Evolutionary conservation across 2,888 invertebrate species (phyloP), one percentile per base, ranked within the genome.

Genomic region (Cheilosia scutellata): DNA sequence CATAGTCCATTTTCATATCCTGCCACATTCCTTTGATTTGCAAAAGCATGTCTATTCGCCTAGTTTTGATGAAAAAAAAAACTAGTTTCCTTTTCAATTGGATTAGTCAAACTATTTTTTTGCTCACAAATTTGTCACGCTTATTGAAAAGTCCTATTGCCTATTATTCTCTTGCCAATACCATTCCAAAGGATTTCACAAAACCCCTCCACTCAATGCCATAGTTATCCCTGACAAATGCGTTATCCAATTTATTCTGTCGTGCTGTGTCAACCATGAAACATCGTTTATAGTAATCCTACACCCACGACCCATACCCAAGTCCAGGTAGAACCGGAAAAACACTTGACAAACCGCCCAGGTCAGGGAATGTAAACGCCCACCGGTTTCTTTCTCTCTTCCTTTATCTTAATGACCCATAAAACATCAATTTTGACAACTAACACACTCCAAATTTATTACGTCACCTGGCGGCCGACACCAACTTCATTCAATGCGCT

Each of bases 361-460:
- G 44, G 44, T 57, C 44, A 55, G 27, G 33, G 25, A 40, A 51
- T 60, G 51, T 62, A 68, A 33, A 62, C 77, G 44, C 78, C 78
- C 33, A 79, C 58, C 5, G 7, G n/a, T 62, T 37, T 37, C 37
- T 37, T 37, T 37, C 37, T 37, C 37, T 62, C 42, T 44, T 62
- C 42, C 29, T 47, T 47, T 63, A 9, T 11, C 27, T 57, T 31
- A 63, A 82, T 82, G 42, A 70, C 49, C 63, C 70, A 71, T 63
- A 65, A 63, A 82, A 70, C 82, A 71, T 63, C 29, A 51, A 33
- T 57, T 65, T 65, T 57, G 82, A 71, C 58, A 75, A 33, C 33
- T 68, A 25, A 55, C 55, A 58, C 44, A 20, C 49, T 70, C 57
- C 75, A 20, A 70, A 63, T 75, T 58, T 40, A 57, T 62, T 62